Base-by-base conservation (phyloP, 2,797 vertebrate genomes). In the Ara ararauna region DNA sequence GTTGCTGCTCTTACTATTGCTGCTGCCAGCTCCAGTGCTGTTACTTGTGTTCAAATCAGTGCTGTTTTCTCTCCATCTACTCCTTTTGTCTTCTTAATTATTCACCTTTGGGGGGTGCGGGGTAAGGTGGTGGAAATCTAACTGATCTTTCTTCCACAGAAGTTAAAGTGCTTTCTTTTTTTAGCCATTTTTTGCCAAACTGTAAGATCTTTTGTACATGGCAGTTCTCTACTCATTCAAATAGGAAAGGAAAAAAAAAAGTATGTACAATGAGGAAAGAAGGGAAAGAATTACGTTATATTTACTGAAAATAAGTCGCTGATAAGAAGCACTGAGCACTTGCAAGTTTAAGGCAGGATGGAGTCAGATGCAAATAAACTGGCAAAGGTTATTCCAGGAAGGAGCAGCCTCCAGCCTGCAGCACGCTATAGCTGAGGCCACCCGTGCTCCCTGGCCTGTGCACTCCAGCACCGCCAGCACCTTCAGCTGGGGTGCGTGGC, bases 311-410 rank as follows among this genome's bases (percentile, higher is more conserved):
- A 30, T 16, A 80, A 92, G 50, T 24, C 4, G 32, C 29, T 3
- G 18, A 18, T 61, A 76, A 67, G 60, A 75, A 89, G 50, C 40
- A 27, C 9, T 1, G 34, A 84, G 36, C 48, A 27, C 71, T 74
- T 11, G 17, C 18, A 79, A 34, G 45, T 65, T 79, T 66, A 74
- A 86, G 71, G 73, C 40, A 3, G 54, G 74, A 71, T 10, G 4
- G 67, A 87, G 65, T 51, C 44, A 36, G 68, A 78, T 54, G 34
- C 26, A 80, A 92, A 87, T 23, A n/a, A 87, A 78, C 13, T 21
- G 70, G 22, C 22, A 60, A n/a, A 60, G 66, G 64, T 87, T 15
- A 24, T 60, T 74, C 29, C 42, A 38, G 29, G 60, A 50, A 76
- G 71, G 61, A 64, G 34, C 78, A n/a, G 56, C 45, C 38, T 85